Percentiles rank a stretch among this genome's conserved stretches.
Evolutionary conservation across 2,888 invertebrate genomes (phyloP).

Genomic region (Epistrophella euchroma): DNA sequence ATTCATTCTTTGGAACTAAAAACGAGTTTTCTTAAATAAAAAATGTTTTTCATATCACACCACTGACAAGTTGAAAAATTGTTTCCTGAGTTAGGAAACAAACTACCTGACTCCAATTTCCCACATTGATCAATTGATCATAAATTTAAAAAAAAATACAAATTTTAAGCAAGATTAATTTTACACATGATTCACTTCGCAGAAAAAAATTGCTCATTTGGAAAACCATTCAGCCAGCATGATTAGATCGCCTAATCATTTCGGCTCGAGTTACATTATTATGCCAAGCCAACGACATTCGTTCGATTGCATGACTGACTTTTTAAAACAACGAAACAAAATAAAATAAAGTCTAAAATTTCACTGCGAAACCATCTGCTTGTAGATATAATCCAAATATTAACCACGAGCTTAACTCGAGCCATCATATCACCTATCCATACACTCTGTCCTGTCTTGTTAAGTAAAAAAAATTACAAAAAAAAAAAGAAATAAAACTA

Average conservation of each 20-base stretch:
- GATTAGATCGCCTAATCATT: conserved; percentile 48
- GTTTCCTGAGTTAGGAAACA: neutral
- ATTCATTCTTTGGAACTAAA: too few species aligned
- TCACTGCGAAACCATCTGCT: conserved; percentile 46
- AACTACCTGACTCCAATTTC: neutral
- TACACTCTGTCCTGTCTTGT: neutral
- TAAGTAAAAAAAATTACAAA: neutral
- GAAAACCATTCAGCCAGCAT: conserved; percentile 52
- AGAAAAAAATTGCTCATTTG: conserved; percentile 51
- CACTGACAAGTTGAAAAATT: neutral
- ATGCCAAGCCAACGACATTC: conserved; percentile 31
- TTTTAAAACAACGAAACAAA: neutral
- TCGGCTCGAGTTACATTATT: conserved; percentile 40
- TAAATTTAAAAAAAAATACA: neutral
- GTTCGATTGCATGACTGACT: conserved; percentile 54
- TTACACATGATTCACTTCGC: conserved; percentile 6
- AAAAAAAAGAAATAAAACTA: neutral
- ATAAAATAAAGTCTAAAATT: conserved; percentile 13
- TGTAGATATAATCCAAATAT: conserved; percentile 7
- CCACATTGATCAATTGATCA: neutral
- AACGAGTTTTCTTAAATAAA: too few species aligned
- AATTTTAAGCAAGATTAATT: neutral
- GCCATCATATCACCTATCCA: conserved; percentile 55
- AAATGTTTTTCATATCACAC: too few species aligned
- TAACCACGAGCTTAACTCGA: conserved; percentile 67